Evolutionary conservation across 2,888 invertebrate species (phyloP), one percentile per base, ranked within the genome.

Genomic region (Neuroscelio doddi): DNA sequence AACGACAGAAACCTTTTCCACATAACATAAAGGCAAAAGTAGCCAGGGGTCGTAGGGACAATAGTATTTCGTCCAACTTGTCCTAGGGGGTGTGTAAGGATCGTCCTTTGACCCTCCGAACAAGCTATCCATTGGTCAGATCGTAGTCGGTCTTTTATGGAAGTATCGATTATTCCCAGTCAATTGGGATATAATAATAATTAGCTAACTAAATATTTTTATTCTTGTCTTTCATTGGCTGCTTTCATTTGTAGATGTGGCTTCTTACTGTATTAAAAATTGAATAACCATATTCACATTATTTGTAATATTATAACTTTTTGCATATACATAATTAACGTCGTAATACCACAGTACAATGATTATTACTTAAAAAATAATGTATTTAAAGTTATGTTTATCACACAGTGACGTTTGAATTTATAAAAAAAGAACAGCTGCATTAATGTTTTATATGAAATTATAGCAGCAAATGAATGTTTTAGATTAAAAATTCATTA

Each of bases 81-180:
- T 56, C 51, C 47, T 38, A 57, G 64, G 62, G 65, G 65, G 66
- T 69, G 68, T 66, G 57, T 61, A 61, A 57, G 55, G 66, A 69
- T 61, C 65, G 64, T 66, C 69, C 69, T 69, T 64, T 58, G 66
- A 68, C 69, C 66, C 69, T 69, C 34, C 52, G 34, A 52, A 47
- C 36, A 34, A 52, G 45, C 53, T 62, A 49, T 58, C 66, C 62
- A 69, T 69, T 69, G 69, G 69, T 67, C 69, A 69, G 69, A 67
- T 69, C 59, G 49, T 10, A 30, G 9, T 29, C 47, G 50, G 21
- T 49, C 55, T 36, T 38, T 44, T 63, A 56, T 61, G 49, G 49
- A 56, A 63, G 41, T 55, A 69, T 69, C 69, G 69, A 69, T 69
- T 52, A 66, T 69, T 64, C 55, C 46, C 46, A 51, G 56, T 21